Conservation (phyloP, 2,888 invertebrate species). For the Tetragonula carbonaria region DNA sequence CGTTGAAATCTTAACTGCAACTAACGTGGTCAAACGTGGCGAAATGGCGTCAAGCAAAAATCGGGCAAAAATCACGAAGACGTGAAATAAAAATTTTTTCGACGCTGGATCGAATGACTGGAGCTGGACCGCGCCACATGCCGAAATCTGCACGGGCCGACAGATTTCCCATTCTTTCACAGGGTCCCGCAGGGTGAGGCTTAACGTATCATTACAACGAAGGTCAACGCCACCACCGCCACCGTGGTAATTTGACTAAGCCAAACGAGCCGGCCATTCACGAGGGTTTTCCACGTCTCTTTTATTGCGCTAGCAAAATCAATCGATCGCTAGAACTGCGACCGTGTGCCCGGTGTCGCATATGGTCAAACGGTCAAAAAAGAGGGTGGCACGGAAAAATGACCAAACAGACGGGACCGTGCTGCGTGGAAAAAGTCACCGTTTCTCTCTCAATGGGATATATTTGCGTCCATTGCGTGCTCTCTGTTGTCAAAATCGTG, state of each 20-base stretch:
- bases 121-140: background rate
- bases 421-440: slow-evolving; percentile 63
- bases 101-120: background rate
- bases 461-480: slow-evolving; percentile 56
- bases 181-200: slow-evolving; percentile 61
- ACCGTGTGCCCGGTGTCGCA: slow-evolving; percentile 69
- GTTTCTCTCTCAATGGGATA: slow-evolving; percentile 32
- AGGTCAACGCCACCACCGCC: slow-evolving; percentile 58
- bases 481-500: slow-evolving; percentile 56
- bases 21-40: too few relatives aligned
- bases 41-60: too few relatives aligned
- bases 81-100: background rate
- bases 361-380: slow-evolving; percentile 83
- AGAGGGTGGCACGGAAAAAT: slow-evolving; percentile 78
- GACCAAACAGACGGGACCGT: slow-evolving; percentile 75
- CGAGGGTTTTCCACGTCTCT: slow-evolving; percentile 66
- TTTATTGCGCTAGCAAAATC: slow-evolving; percentile 68
- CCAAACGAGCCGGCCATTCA: slow-evolving; percentile 65
- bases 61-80: too few relatives aligned
- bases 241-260: slow-evolving; percentile 74
- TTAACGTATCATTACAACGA: slow-evolving; percentile 73
- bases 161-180: slow-evolving; percentile 65
- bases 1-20: too few relatives aligned
- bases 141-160: slow-evolving; percentile 28
- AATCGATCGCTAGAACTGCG: slow-evolving; percentile 70